Evolutionary conservation across 2,113 vertebrate species (phyloP).

Genomic region (Corydoras sp.): DNA sequence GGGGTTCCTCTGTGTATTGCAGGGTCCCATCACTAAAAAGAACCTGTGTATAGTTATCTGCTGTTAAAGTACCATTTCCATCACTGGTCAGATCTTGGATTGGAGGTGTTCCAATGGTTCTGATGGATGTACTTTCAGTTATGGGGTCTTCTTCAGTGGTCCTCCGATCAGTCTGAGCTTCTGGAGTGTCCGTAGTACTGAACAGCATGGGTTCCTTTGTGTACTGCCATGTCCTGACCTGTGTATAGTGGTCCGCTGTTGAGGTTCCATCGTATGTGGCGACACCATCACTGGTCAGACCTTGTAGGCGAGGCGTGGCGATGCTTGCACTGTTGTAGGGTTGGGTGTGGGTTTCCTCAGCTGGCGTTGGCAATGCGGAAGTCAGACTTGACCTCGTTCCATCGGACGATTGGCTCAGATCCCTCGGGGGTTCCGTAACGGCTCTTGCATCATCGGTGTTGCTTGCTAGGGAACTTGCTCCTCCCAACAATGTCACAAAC

Average conservation of each 20-base stretch:
- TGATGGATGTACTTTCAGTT: too few species aligned
- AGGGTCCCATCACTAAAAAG: too few species aligned
- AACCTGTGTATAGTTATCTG: too few species aligned
- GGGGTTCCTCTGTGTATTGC: too few species aligned
- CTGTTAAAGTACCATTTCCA: too few species aligned
- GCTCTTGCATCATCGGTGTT: constrained; percentile 12
- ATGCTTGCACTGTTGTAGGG: neutral
- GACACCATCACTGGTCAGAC: neutral
- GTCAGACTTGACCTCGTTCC: constrained; percentile 1
- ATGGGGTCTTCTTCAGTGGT: too few species aligned
- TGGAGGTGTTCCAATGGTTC: too few species aligned
- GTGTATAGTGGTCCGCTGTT: neutral
- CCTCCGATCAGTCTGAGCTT: too few species aligned
- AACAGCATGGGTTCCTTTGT: neutral
- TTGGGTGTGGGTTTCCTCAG: neutral
- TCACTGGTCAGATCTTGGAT: too few species aligned
- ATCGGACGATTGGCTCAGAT: neutral
- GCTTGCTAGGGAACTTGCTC: neutral
- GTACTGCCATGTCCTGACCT: neutral
- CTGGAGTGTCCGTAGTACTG: neutral
- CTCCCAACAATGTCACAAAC: neutral
- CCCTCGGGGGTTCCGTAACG: neutral
- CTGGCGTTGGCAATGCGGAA: too few species aligned
- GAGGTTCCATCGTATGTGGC: neutral
- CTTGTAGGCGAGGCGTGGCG: neutral